These are phyloP conservation scores for Caenorhabditis sp. DNA, from an alignment of 2,888 invertebrate genomes.

Conservation along the genomic window DNA sequence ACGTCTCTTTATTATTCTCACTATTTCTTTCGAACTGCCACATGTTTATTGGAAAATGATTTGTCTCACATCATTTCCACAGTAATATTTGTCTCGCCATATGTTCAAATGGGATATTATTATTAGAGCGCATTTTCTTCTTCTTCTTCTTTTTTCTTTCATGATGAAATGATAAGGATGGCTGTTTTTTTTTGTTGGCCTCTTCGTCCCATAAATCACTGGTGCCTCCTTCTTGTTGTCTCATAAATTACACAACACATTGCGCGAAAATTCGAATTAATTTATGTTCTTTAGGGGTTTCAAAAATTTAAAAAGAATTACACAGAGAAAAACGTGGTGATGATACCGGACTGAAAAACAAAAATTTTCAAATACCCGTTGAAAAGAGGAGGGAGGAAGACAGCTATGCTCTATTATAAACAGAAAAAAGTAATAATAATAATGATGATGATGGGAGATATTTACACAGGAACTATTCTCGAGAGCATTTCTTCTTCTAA, in stretches of 20 bases:
- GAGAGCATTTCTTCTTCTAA: background rate
- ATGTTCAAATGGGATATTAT: too few relatives aligned
- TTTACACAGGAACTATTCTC: background rate
- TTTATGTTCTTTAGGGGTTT: background rate
- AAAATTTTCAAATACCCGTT: background rate
- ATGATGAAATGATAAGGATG: too few relatives aligned
- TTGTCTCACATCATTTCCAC: too few relatives aligned
- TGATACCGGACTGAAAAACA: background rate
- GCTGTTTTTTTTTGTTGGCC: too few relatives aligned
- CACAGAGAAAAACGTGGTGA: background rate
- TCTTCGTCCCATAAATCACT: too few relatives aligned
- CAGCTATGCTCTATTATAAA: background rate
- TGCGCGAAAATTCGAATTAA: background rate
- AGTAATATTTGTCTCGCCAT: too few relatives aligned
- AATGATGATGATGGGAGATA: background rate
- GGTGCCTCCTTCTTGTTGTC: background rate
- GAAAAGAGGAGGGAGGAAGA: background rate
- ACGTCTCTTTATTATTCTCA: too few relatives aligned
- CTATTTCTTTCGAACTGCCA: too few relatives aligned
- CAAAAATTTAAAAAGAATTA: background rate
- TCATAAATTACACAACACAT: constrained; percentile 1
- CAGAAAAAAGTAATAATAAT: background rate
- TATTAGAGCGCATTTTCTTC: too few relatives aligned
- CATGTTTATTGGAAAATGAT: too few relatives aligned
- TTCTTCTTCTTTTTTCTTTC: too few relatives aligned